Percentiles rank a stretch among this genome's conserved stretches.
Conservation (phyloP, 2,888 invertebrate genomes). For the Augiades crinisus region DNA sequence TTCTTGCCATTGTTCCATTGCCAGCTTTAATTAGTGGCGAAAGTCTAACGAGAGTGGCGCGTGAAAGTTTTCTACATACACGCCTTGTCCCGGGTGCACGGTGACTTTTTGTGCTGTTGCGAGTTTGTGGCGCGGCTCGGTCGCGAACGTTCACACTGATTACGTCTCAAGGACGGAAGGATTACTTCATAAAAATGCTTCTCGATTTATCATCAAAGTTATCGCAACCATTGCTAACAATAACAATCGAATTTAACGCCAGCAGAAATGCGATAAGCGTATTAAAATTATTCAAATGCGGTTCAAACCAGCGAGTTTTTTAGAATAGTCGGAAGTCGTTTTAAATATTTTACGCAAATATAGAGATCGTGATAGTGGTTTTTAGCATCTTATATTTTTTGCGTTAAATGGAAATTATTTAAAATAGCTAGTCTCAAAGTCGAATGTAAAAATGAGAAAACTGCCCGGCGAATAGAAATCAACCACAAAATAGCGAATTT, state of each 20-base stretch:
- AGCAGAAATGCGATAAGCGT: too few relatives aligned
- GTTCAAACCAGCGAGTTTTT: too few relatives aligned
- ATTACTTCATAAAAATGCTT: constrained; percentile 12
- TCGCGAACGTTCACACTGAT: constrained; percentile 23
- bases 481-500: not conserved
- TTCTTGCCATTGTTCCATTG: constrained; percentile 71
- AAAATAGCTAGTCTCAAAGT: not conserved
- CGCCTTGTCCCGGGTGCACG: constrained; percentile 53
- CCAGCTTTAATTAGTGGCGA: constrained; percentile 75
- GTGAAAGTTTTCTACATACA: constrained; percentile 64
- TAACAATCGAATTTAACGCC: not conserved
- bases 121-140: not conserved
- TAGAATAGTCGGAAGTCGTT: too few relatives aligned
- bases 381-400: too few relatives aligned
- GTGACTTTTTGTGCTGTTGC: constrained; percentile 41
- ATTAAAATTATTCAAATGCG: too few relatives aligned
- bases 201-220: not conserved
- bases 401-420: too few relatives aligned
- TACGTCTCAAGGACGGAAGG: constrained; percentile 33
- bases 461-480: not conserved
- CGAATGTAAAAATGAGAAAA: not conserved
- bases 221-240: not conserved
- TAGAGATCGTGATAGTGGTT: too few relatives aligned
- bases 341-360: too few relatives aligned
- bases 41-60: constrained; percentile 72